Base-by-base conservation (phyloP, 1,140 invertebrate genomes). In the Calliphora vicina region DNA sequence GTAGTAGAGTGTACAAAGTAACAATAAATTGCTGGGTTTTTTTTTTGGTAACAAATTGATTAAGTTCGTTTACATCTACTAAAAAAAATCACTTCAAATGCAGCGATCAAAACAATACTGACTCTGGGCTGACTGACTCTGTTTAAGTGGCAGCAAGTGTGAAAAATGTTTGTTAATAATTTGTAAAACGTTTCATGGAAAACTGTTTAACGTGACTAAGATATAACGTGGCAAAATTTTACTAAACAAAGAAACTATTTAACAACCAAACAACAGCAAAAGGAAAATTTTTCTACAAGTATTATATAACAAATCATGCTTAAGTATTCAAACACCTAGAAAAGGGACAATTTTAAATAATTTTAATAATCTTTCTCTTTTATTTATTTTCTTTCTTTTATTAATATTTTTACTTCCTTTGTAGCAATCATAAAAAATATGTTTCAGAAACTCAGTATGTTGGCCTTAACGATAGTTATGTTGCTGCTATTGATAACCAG, bases 151-250 rank as follows among this genome's bases (percentile, higher is more conserved):
- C 74, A 78, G 23, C 74, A 78, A 78, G 74, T 78, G 74, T 78
- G 35, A 78, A 78, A 78, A 78, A 78, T 78, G 35, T 76, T 76
- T 76, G 27, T 78, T 78, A 78, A 78, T 78, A 78, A 78, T 78
- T 78, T 78, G 74, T 43, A 78, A 78, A 78, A 78, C 74, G 74
- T 78, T 78, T 78, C 23, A 43, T 78, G n/a, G 74, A 78, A 78
- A 78, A 78, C 25, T 42, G 35, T 45, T 43, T 78, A 78, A 78
- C 74, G 74, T 78, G 74, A 78, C 74, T 78, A 2, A 78, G 74
- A 78, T 45, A 78, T 78, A 67, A 78, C 35, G 29, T 42, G 35
- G n/a, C 35, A 27, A 76, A 0, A 35, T 35, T 76, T 35, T 35
- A 23, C 61, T 23, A 67, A 67, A 67, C 20, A 67, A 67, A 67